Base-by-base conservation (phyloP, 1,140 invertebrate species). In the Trypoxylus dichotomus region DNA sequence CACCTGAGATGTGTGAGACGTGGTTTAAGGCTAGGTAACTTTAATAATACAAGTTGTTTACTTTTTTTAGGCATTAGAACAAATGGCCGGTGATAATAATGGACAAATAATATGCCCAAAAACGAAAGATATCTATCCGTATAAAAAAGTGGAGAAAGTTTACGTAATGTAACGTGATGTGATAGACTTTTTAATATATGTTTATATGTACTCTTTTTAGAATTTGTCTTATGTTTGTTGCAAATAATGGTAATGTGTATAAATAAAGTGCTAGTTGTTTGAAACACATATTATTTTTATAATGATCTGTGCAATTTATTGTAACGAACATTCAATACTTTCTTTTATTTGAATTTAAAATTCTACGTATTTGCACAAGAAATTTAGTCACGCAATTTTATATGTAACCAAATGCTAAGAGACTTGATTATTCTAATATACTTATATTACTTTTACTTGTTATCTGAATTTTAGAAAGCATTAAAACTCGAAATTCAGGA, bases 101-200 rank as follows among this genome's bases (percentile, higher is more conserved):
- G 96, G 96, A 15, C 92, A 93, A 82, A 92, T 98, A 32, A 93
- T 94, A 75, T 98, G 97, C 86, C 96, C 96, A 19, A 92, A 96
- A 85, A 98, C 96, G 72, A 96, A 96, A 88, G 94, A 96, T 86
- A 91, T 94, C 78, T 98, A 94, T 88, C 90, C 92, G 58, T 92
- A 95, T 85, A 95, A 94, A 83, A 95, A 96, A 86, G 93, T 95
- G 41, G 96, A 98, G 86, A 98, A 98, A 88, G 96, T 98, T 37
- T 98, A 94, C 86, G 96, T 98, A 25, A 97, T 97, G 95, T 97
- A 93, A 94, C 85, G 32, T 37, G 10, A 37, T 80, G 32, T 75
- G 43, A 75, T 74, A 42, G 29, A 74, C 13, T n/a, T 74, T 54
- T 54, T n/a, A 19, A 7, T 11, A 15, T n/a, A 19, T 19, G 15